Conservation (phyloP, 2,113 vertebrate genomes). For the Benitochromis conjunctus region DNA sequence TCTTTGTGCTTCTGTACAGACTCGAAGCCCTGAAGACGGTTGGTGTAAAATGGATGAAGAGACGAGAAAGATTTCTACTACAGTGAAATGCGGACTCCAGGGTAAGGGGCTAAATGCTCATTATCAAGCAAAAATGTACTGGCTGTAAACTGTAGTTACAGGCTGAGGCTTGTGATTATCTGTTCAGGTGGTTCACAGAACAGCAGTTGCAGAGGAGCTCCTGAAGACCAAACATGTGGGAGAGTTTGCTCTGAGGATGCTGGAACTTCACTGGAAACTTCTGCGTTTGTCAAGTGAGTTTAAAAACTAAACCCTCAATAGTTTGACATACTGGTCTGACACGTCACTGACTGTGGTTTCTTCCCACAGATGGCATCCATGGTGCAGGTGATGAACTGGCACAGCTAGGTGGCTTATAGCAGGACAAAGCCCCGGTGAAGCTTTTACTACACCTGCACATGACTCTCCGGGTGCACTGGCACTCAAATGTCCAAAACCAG, state of each 20-base stretch:
- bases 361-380: neutral
- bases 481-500: neutral
- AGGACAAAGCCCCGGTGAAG: neutral
- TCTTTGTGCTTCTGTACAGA: neutral
- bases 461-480: neutral
- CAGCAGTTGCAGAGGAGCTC: neutral
- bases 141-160: neutral
- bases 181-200: neutral
- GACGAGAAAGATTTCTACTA: neutral
- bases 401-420: neutral
- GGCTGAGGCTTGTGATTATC: neutral
- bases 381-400: neutral
- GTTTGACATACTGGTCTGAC: neutral
- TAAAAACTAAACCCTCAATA: neutral
- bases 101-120: neutral
- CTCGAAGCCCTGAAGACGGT: neutral
- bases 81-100: neutral
- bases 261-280: neutral
- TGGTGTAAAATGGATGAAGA: neutral
- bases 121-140: accelerated
- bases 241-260: neutral
- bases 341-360: accelerated
- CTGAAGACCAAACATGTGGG: neutral
- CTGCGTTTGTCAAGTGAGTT: neutral
- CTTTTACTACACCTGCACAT: neutral